These are phyloP conservation scores for Tetranychus truncatus DNA, from an alignment of 2,888 invertebrate genomes.

Conservation along the genomic window DNA sequence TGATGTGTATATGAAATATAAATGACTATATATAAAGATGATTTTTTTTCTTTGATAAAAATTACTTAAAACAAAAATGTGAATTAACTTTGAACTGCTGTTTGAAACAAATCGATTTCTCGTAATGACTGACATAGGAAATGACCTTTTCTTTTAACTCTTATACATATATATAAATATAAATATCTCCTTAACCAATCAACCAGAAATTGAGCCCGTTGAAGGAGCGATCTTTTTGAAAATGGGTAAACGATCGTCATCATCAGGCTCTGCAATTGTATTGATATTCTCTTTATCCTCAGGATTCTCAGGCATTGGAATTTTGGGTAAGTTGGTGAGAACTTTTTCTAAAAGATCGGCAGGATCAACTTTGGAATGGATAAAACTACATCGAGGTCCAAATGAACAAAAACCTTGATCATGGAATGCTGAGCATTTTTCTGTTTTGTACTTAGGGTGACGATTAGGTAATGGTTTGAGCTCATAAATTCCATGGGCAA, in stretches of 20 bases:
- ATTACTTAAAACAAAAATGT: too few species aligned
- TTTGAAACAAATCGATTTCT: too few species aligned
- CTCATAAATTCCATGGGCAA: constrained; percentile 21
- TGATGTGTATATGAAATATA: too few species aligned
- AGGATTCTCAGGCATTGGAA: constrained; percentile 17
- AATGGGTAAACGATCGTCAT: constrained; percentile 2
- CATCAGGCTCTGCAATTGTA: neutral
- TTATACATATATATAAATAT: too few species aligned
- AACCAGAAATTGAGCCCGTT: too few species aligned
- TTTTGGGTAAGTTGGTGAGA: neutral
- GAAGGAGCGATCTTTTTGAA: neutral
- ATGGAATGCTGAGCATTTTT: constrained; percentile 21
- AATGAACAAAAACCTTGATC: constrained; percentile 21
- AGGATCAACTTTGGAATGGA: constrained; percentile 17
- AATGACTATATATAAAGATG: too few species aligned
- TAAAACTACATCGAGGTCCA: constrained; percentile 21
- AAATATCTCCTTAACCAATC: too few species aligned
- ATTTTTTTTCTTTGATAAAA: too few species aligned
- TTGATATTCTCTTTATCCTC: neutral
- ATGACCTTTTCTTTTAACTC: too few species aligned
- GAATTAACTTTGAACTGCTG: too few species aligned
- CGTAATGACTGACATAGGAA: too few species aligned
- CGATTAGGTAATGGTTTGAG: constrained; percentile 15
- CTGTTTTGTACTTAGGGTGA: constrained; percentile 21
- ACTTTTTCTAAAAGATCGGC: constrained; percentile 5